These are phyloP conservation scores for Ectemnius lituratus DNA, from an alignment of 2,888 invertebrate species.

Conservation along the genomic window DNA sequence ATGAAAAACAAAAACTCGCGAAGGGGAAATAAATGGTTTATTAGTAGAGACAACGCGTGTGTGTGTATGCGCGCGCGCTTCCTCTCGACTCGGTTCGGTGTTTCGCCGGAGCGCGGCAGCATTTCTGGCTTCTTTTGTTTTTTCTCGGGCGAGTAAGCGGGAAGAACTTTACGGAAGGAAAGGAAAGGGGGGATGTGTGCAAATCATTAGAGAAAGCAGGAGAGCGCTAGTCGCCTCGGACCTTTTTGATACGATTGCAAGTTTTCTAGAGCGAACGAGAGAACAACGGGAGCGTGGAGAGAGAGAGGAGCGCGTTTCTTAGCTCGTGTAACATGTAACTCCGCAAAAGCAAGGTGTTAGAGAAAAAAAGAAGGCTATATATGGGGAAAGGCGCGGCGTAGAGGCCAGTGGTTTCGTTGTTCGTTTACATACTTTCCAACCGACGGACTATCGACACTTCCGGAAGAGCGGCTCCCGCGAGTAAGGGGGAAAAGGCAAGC, in stretches of 20 bases:
- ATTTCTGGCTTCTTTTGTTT: conserved; percentile 15
- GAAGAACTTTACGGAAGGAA: too few relatives aligned
- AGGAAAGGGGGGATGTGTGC: too few relatives aligned
- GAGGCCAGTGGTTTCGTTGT: not conserved
- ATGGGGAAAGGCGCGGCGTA: conserved; percentile 1
- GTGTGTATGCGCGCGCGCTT: conserved; percentile 50
- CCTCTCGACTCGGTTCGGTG: conserved; percentile 65
- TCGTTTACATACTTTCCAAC: too few relatives aligned
- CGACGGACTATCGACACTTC: not conserved
- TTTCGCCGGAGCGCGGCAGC: conserved; percentile 43
- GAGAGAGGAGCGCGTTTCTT: too few relatives aligned
- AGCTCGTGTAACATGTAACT: too few relatives aligned
- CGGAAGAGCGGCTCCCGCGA: conserved; percentile 23
- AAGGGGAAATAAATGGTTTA: not conserved
- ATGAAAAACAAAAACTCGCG: conserved; percentile 42
- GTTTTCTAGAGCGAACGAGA: conserved; percentile 70
- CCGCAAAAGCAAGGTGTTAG: too few relatives aligned
- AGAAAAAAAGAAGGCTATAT: too few relatives aligned
- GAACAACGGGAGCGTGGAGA: conserved; percentile 18
- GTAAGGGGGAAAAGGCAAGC: conserved; percentile 11
- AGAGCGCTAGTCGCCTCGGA: conserved; percentile 47
- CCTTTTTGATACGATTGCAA: conserved; percentile 75
- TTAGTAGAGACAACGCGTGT: not conserved
- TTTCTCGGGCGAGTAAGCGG: conserved; percentile 32
- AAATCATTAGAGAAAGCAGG: conserved; percentile 46